Evolutionary conservation across 2,113 vertebrate species (phyloP).

Genomic region (Synodontis membranacea): DNA sequence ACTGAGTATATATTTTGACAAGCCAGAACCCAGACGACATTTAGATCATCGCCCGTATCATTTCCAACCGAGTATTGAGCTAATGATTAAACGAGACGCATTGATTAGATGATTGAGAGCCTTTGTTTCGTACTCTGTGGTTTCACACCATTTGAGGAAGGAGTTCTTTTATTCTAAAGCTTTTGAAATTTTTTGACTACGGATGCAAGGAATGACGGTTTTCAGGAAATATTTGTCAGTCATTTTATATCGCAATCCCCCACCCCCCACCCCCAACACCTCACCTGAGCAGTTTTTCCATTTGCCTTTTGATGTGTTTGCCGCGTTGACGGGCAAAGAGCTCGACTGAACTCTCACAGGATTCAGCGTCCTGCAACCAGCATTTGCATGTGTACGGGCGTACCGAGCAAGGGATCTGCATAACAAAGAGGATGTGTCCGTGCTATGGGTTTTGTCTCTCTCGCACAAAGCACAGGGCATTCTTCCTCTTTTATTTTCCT

Average conservation of each 20-base stretch:
- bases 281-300: not conserved
- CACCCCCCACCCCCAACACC: too few relatives aligned
- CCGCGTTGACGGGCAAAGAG: not conserved
- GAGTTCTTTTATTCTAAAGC: not conserved
- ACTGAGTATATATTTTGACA: not conserved
- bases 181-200: not conserved
- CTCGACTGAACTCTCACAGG: not conserved
- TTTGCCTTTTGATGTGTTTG: not conserved
- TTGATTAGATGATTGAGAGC: not conserved
- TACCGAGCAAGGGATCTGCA: slow-evolving; percentile 47
- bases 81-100: not conserved
- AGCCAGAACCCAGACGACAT: not conserved
- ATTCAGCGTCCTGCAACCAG: not conserved
- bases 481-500: slow-evolving; percentile 34
- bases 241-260: not conserved
- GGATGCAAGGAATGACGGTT: not conserved
- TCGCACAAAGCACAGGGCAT: slow-evolving; percentile 34
- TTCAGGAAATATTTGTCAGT: not conserved
- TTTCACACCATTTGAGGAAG: not conserved
- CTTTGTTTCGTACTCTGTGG: not conserved
- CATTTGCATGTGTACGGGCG: not conserved
- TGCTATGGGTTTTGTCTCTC: slow-evolving; percentile 43
- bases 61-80: not conserved
- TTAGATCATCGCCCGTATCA: not conserved
- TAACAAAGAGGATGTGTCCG: slow-evolving; percentile 38